Evolutionary conservation across 2,888 invertebrate species (phyloP).

Genomic region (Alloplasta piceator): DNA sequence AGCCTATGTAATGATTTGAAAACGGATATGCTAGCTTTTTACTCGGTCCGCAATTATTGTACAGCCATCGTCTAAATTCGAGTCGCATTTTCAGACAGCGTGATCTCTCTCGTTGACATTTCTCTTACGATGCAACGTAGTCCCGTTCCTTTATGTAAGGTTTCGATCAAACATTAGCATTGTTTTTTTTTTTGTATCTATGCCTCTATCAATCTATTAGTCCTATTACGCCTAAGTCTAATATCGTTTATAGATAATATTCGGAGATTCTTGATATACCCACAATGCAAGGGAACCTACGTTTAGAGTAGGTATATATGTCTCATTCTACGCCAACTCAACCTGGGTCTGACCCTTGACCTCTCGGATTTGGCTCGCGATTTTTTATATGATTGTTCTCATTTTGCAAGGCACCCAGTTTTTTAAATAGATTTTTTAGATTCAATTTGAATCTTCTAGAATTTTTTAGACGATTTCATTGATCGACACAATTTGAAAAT

Average conservation of each 20-base stretch:
- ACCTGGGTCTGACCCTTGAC: no score
- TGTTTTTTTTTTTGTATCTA: constrained; percentile 62
- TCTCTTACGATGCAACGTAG: constrained; percentile 41
- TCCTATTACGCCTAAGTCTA: constrained; percentile 72
- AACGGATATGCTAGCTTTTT: constrained; percentile 76
- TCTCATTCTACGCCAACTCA: no score
- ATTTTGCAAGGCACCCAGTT: no score
- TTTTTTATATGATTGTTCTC: no score
- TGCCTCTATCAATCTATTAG: constrained; percentile 71
- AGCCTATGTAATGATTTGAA: constrained; percentile 66
- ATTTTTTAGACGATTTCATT: no score
- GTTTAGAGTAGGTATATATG: constrained; percentile 72
- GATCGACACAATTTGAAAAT: no score
- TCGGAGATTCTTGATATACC: constrained; percentile 73
- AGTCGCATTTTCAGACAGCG: constrained; percentile 51
- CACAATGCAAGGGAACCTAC: constrained; percentile 76
- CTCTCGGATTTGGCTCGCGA: no score
- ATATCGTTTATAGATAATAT: constrained; percentile 73
- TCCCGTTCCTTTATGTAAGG: constrained; percentile 28
- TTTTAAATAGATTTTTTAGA: no score
- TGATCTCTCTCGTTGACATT: constrained; percentile 43
- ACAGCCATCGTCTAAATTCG: constrained; percentile 72
- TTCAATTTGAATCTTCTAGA: no score
- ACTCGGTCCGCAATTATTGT: constrained; percentile 74
- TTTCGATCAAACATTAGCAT: constrained; percentile 64